Evolutionary conservation across 2,888 invertebrate species (phyloP).

Genomic region (Euphydryas editha): DNA sequence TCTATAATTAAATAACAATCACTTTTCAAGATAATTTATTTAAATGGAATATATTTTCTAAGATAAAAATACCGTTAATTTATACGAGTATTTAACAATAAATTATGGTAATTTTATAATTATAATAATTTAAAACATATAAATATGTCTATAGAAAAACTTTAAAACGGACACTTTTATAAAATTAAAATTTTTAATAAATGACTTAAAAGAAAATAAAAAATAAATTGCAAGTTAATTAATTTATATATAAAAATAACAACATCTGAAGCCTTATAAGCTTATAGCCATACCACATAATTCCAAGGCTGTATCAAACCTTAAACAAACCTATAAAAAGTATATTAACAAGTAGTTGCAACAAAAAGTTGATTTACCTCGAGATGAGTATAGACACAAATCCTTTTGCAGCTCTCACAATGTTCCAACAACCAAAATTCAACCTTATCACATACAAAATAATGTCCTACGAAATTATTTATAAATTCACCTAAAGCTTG

Average conservation of each 20-base stretch:
- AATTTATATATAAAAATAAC: not conserved
- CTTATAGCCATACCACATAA: conserved; percentile 18
- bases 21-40: not conserved
- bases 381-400: conserved; percentile 32
- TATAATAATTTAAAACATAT: not conserved
- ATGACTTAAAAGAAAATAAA: not conserved
- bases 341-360: conserved; percentile 37
- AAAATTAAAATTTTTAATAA: not conserved
- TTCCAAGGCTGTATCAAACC: conserved; percentile 21
- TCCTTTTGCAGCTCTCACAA: conserved; percentile 6
- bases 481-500: not conserved
- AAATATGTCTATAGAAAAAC: not conserved
- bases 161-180: not conserved
- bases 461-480: not conserved
- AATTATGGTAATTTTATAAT: not conserved
- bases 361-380: conserved; percentile 41
- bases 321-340: conserved; percentile 31
- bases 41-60: too few relatives aligned
- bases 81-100: not conserved
- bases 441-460: conserved; percentile 1
- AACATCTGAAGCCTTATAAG: conserved; percentile 25
- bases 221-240: too few relatives aligned
- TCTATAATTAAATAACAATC: too few relatives aligned
- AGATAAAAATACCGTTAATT: not conserved
- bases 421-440: conserved; percentile 10